Base-by-base conservation (phyloP, 2,113 vertebrate species). In the Clupea harengus region DNA sequence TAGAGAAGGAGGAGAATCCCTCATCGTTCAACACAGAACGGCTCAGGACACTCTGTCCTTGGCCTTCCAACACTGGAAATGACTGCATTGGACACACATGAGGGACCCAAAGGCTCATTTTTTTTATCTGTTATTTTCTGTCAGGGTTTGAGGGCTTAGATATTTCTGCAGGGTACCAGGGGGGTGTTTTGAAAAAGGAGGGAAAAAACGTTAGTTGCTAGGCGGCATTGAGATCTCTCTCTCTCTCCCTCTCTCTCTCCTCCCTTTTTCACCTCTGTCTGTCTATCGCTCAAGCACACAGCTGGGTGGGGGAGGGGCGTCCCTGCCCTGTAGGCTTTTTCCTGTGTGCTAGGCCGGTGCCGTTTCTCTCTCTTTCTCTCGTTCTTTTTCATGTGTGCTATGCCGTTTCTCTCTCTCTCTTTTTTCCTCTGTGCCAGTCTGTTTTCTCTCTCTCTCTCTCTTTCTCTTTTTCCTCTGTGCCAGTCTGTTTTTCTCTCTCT, bases 151-250 rank as follows among this genome's bases (percentile, higher is more conserved):
- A 17, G 54, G 5, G 50, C 50, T 54, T 18, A 15, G 4, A 60
- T 60, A 18, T 60, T 54, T 1, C 4, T 54, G 52, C 47, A 11
- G 47, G 47, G 45, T 8, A 45, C 1, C 47, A 11, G 47, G 47
- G 45, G 2, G 8, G 0, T 20, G 45, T 47, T 13, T 83, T 83
- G 15, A 39, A 83, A 54, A 80, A 11, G 20, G 22, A 15, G 32
- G 28, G 72, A 39, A 75, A 67, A 67, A 39, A 15, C 9, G n/a
- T 85, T 39, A 15, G n/a, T 45, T 32, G 44, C 4, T 18, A 81
- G 87, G 46, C 87, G 87, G 84, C 84, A 82, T 89, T 52, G 39
- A 46, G 87, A 82, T 89, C 64, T 32, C 25, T 78, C 4, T 78
- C 28, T 39, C 10, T 78, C 28, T 15, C 64, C 32, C 64, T n/a